A percentile compares a stretch with the other conserved stretches of the same genome.
Conservation (phyloP, 2,888 invertebrate genomes). For the Netelia virgata region DNA sequence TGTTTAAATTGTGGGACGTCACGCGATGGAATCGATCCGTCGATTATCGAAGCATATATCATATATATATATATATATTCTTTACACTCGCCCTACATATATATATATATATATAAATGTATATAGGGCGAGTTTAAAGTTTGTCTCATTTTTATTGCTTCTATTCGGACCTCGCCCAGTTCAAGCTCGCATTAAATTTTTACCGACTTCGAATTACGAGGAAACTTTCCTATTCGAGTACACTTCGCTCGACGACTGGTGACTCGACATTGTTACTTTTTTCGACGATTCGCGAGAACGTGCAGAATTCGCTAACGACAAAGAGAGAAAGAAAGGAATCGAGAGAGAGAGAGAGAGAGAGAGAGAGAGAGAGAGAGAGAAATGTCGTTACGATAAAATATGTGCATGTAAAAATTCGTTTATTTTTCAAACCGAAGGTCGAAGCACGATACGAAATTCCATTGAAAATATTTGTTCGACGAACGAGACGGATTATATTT, state of each 20-base stretch:
- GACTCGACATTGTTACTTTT: neutral
- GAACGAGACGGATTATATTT: too few species aligned
- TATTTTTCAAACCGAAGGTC: neutral
- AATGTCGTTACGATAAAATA: neutral
- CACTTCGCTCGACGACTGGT: too few species aligned
- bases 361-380: too few species aligned
- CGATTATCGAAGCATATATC: neutral
- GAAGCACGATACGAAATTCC: neutral
- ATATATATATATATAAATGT: neutral
- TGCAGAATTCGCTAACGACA: neutral
- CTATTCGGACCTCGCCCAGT: too few species aligned
- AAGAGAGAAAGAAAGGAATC: too few species aligned
- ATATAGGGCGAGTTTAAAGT: neutral
- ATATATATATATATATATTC: neutral
- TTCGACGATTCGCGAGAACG: neutral
- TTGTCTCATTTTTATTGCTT: too few species aligned
- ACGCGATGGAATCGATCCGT: constrained; percentile 30
- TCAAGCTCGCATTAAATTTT: too few species aligned
- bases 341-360: too few species aligned
- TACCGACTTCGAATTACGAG: too few species aligned
- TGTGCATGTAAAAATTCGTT: neutral
- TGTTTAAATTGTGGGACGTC: constrained; percentile 22
- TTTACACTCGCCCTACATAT: too few species aligned
- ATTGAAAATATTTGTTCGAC: neutral
- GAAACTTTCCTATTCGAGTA: too few species aligned